These are phyloP conservation scores for Drosophila pallidifrons DNA, from an alignment of 1,140 invertebrate genomes.

Conservation along the genomic window DNA sequence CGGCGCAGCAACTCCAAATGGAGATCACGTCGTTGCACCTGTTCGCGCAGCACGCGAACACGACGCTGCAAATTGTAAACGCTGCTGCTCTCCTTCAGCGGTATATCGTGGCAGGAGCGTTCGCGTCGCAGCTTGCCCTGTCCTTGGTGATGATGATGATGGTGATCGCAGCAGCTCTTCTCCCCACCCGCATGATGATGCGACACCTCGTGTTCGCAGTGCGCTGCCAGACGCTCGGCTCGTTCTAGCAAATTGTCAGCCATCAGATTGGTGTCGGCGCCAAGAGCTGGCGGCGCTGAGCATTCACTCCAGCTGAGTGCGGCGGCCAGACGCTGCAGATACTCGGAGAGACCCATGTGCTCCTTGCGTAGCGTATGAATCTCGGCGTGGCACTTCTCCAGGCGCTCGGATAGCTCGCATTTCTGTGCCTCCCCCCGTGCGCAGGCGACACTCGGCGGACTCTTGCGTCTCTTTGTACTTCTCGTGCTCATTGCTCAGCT, in stretches of 20 bases:
- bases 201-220: conserved; percentile 87
- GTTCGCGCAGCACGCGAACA: conserved; percentile 93
- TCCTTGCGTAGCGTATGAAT: conserved; percentile 85
- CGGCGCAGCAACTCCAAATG: conserved; percentile 95
- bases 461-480: conserved; percentile 89
- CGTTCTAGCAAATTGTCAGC: conserved; percentile 91
- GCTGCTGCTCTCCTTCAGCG: conserved; percentile 89
- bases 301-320: conserved; percentile 84
- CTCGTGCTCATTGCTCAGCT: conserved; percentile 87
- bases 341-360: conserved; percentile 78
- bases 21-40: conserved; percentile 95
- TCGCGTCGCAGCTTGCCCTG: conserved; percentile 88
- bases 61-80: conserved; percentile 93
- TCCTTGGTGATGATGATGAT: conserved; percentile 56
- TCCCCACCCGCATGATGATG: conserved; percentile 51
- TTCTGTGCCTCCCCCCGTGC: conserved; percentile 90
- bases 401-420: conserved; percentile 87
- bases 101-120: conserved; percentile 90
- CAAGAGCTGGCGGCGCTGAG: conserved; percentile 86
- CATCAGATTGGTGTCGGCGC: conserved; percentile 91
- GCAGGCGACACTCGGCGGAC: conserved; percentile 87
- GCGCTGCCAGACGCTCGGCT: conserved; percentile 90
- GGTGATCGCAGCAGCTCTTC: conserved; percentile 61
- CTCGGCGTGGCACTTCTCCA: conserved; percentile 91
- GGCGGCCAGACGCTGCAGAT: conserved; percentile 88